A percentile compares a stretch with the other conserved stretches of the same genome.
Evolutionary conservation across 2,888 invertebrate genomes (phyloP).

Genomic region (Hirtodrosophila alboralis): DNA sequence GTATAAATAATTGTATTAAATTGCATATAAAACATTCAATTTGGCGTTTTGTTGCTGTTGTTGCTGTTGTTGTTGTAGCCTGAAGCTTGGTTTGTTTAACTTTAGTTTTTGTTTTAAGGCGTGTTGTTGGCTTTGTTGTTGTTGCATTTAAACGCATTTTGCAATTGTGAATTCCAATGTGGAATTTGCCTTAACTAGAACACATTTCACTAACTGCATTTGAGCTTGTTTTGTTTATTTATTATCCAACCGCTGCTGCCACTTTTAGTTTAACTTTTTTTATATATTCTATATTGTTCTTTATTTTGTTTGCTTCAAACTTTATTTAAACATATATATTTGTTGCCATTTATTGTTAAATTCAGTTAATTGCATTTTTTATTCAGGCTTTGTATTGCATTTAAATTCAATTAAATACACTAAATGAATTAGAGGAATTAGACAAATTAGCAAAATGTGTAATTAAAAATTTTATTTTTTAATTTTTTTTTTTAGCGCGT

Average conservation of each 20-base stretch:
- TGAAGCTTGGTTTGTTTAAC: conserved; percentile 25
- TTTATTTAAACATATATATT: conserved; percentile 7
- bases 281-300: conserved; percentile 18
- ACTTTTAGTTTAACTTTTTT: conserved; percentile 17
- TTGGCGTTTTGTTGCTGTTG: conserved; percentile 20
- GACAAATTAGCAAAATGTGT: not conserved
- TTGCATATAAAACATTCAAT: conserved; percentile 53
- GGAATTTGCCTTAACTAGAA: conserved; percentile 71
- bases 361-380: conserved; percentile 25
- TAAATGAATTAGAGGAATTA: not conserved
- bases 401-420: not conserved
- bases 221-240: conserved; percentile 52
- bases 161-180: conserved; percentile 61
- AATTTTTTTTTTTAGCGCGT: too few relatives aligned
- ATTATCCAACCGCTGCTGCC: conserved; percentile 4
- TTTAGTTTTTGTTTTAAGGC: conserved; percentile 22
- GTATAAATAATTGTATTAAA: conserved; percentile 57
- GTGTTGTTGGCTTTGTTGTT: conserved; percentile 49
- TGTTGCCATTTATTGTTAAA: conserved; percentile 2
- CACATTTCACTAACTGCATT: conserved; percentile 75
- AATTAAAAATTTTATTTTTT: too few relatives aligned
- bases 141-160: conserved; percentile 77
- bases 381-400: conserved; percentile 3
- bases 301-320: not conserved
- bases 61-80: conserved; percentile 10